Base-by-base conservation (phyloP, 2,797 vertebrate genomes). In the Echeneis naucrates region DNA sequence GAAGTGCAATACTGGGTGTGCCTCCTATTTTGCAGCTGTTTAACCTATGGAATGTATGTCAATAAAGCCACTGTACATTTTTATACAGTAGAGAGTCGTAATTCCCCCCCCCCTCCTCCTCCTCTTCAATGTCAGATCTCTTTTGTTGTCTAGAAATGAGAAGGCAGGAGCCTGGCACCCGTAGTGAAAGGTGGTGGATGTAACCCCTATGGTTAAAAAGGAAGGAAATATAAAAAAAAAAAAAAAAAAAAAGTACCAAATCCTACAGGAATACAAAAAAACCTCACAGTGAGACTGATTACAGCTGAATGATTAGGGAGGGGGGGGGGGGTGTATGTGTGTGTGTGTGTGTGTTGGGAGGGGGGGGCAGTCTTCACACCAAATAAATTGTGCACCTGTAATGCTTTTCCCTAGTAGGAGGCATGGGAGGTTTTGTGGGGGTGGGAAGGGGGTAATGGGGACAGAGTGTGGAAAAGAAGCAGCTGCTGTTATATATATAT, bases 1-100 rank as follows among this genome's bases (percentile, higher is more conserved):
- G 97, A 99, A 98, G 98, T 99, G 97, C 98, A 99, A 99, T 98
- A 99, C 96, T 98, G 96, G 97, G 98, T 97, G 97, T 99, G 98
- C 97, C 98, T 98, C 97, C 97, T 97, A 96, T 97, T 96, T 97
- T 95, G 96, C 97, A 98, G 97, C 96, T 97, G 97, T 98, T 92
- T 96, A 97, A 97, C 96, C 96, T 96, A 96, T 96, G 97, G 97
- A 99, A 99, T 99, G 97, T 99, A 98, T 98, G 96, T 99, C 96
- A 98, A 98, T 99, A 99, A 98, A 98, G 93, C 96, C 97, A 96
- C 97, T 99, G 98, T 99, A 98, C 97, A 96, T 99, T 99, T 99
- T 98, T 98, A 97, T 98, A 98, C 97, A 97, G 97, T 97, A 93
- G 90, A 95, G 89, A 77, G 89, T 92, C 81, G 84, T 92, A 84